A percentile compares a stretch with the other conserved stretches of the same genome.
Conservation (phyloP, 1,140 invertebrate genomes). For the Brachionus rubens region DNA sequence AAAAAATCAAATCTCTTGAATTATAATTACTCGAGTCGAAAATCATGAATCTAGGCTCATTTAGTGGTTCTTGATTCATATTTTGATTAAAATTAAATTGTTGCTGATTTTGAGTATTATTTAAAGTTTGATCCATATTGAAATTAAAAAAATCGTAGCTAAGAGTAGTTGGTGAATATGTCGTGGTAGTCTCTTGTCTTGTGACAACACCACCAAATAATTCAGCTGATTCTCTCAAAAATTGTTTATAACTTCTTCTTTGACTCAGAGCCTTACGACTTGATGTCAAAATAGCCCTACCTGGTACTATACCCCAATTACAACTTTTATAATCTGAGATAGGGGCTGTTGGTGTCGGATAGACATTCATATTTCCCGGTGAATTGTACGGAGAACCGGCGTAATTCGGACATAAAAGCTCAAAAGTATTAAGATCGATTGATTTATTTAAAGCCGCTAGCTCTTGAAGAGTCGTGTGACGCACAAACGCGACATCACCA, state of each 20-base stretch:
- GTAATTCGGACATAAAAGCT: slow-evolving; percentile 87
- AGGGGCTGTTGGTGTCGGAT: not conserved
- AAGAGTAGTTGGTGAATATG: not conserved
- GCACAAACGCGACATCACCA: slow-evolving; percentile 78
- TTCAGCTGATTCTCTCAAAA: slow-evolving; percentile 21
- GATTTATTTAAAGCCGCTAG: slow-evolving; percentile 43
- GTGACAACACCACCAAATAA: not conserved
- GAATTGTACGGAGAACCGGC: slow-evolving; percentile 65
- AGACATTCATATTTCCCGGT: not conserved
- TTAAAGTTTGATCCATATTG: not conserved
- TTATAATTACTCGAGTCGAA: slow-evolving; percentile 48
- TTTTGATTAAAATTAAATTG: not conserved
- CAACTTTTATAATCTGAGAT: slow-evolving; percentile 72
- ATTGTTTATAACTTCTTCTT: not conserved
- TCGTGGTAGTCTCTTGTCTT: not conserved
- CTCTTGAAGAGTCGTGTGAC: slow-evolving; percentile 69
- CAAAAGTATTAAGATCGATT: slow-evolving; percentile 69
- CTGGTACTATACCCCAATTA: slow-evolving; percentile 83
- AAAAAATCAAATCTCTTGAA: slow-evolving; percentile 55
- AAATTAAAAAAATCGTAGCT: slow-evolving; percentile 21
- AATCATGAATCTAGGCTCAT: slow-evolving; percentile 40
- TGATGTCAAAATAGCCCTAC: slow-evolving; percentile 77
- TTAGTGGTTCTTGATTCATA: not conserved
- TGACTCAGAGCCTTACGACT: slow-evolving; percentile 31
- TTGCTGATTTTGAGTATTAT: not conserved